phyloP scores from a whole-genome alignment of 2,888 invertebrate species.

The Volucella inflata region DNA sequence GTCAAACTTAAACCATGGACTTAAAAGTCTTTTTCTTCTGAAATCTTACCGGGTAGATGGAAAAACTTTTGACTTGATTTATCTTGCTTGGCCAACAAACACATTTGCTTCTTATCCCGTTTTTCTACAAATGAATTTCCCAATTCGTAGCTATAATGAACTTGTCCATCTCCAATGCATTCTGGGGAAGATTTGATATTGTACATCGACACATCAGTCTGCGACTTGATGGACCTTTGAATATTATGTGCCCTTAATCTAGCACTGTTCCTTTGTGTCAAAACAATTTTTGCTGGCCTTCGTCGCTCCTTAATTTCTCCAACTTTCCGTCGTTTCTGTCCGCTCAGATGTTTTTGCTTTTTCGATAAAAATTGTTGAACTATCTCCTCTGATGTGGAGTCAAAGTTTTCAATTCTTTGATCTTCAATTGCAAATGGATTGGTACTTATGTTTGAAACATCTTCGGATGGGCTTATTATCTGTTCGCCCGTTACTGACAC shows the following conservation, averaged over 20 bases:
- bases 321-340: slow-evolving; percentile 11
- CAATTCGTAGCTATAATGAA: too few species aligned
- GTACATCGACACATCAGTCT: slow-evolving; percentile 24
- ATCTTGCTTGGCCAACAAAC: too few species aligned
- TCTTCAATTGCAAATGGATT: slow-evolving; percentile 41
- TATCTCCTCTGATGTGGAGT: neutral
- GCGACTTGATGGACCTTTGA: slow-evolving; percentile 19
- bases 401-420: neutral
- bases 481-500: slow-evolving; percentile 47
- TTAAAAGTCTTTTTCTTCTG: too few species aligned
- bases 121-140: too few species aligned
- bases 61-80: too few species aligned
- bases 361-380: neutral
- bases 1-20: too few species aligned
- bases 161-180: slow-evolving; percentile 42
- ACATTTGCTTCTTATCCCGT: too few species aligned
- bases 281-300: slow-evolving; percentile 9
- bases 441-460: neutral
- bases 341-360: neutral
- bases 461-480: slow-evolving; percentile 33
- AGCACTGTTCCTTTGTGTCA: slow-evolving; percentile 3
- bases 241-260: neutral
- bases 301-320: neutral
- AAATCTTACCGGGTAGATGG: too few species aligned
- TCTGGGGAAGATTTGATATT: neutral